These are phyloP conservation scores for Montipora efflorescens DNA, from an alignment of 64 coral and sea anemone genomes.

Conservation along the genomic window DNA sequence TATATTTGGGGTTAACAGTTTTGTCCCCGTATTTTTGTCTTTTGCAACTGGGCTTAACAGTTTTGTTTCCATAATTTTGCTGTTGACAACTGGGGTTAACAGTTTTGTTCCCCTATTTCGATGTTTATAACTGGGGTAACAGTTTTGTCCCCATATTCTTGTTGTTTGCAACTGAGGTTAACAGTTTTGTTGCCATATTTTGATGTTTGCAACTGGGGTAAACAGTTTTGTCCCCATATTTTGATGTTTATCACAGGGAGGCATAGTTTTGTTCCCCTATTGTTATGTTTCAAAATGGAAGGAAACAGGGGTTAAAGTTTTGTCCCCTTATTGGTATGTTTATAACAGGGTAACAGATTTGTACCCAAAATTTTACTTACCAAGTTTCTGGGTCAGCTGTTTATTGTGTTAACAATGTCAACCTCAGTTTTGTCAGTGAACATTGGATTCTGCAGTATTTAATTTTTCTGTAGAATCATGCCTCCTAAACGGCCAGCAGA, in stretches of 20 bases:
- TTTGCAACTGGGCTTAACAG: no score
- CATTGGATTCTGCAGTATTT: neutral
- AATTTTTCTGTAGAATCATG: conserved; percentile 11
- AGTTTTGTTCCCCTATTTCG: no score
- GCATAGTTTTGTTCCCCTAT: neutral
- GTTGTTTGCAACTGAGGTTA: no score
- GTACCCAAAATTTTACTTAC: neutral
- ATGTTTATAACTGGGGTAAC: no score
- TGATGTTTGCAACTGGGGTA: no score
- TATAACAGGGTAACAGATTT: neutral
- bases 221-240: no score
- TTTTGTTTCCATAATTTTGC: no score
- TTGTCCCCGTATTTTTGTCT: neutral
- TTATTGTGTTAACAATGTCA: neutral
- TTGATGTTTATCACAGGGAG: neutral
- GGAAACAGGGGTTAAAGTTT: neutral
- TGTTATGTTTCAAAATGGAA: neutral
- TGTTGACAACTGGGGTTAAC: no score
- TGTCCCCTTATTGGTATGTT: neutral
- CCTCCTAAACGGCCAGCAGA: neutral
- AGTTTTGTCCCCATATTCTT: no score
- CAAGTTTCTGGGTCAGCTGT: neutral
- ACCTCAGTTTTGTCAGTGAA: neutral
- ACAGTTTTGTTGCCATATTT: no score
- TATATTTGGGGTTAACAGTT: neutral